These are phyloP conservation scores for Galerucella nymphaeae DNA, from an alignment of 2,888 invertebrate genomes.

Conservation along the genomic window DNA sequence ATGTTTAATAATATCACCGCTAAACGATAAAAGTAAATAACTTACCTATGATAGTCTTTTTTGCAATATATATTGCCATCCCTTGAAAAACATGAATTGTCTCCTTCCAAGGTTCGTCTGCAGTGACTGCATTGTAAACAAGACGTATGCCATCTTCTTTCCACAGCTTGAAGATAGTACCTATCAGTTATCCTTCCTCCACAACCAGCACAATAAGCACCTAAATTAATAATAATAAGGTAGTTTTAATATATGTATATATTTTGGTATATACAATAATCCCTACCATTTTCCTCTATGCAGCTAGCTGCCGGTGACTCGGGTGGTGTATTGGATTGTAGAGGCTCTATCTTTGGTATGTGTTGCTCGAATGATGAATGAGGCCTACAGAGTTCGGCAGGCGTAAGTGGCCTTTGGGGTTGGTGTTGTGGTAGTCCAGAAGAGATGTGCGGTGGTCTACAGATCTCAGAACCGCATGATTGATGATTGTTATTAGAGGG, in stretches of 20 bases:
- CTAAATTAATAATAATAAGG: constrained; percentile 47
- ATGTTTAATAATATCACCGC: background rate
- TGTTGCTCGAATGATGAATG: constrained; percentile 66
- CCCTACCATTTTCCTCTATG: constrained; percentile 51
- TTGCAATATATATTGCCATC: constrained; percentile 96
- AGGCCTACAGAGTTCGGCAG: constrained; percentile 54
- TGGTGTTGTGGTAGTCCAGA: constrained; percentile 42
- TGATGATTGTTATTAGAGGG: constrained; percentile 69
- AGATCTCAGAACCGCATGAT: constrained; percentile 64
- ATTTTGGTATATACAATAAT: background rate
- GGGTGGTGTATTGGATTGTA: constrained; percentile 66
- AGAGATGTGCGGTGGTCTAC: constrained; percentile 59
- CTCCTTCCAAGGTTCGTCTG: constrained; percentile 87
- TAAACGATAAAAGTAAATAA: background rate
- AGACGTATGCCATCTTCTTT: constrained; percentile 92
- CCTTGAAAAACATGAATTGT: constrained; percentile 91
- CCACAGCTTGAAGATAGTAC: constrained; percentile 91
- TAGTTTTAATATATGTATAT: background rate
- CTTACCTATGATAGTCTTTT: constrained; percentile 93
- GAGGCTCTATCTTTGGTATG: constrained; percentile 68
- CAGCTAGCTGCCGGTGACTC: constrained; percentile 61
- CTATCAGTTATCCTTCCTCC: constrained; percentile 86
- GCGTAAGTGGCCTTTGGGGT: constrained; percentile 38
- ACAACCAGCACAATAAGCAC: constrained; percentile 86
- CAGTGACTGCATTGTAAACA: constrained; percentile 94